These are phyloP conservation scores for Digitonthophagus gazella DNA, from an alignment of 2,888 invertebrate species.

Conservation along the genomic window DNA sequence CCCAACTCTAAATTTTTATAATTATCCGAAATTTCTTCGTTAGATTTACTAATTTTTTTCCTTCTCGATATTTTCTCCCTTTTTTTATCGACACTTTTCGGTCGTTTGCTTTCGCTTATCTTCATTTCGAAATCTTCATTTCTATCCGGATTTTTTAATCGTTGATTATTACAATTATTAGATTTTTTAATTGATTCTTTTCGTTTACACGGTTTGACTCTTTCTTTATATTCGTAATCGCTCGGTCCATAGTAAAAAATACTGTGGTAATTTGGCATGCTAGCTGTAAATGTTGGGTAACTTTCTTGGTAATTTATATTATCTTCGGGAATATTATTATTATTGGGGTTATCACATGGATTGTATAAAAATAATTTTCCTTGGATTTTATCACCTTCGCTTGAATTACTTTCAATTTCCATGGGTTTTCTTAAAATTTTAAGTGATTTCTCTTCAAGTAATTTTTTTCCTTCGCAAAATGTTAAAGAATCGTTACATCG, in stretches of 20 bases:
- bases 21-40: conserved; percentile 3
- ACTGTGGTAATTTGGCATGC: neutral
- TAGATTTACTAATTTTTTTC: neutral
- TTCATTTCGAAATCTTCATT: too few relatives aligned
- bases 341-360: neutral
- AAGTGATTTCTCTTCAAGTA: conserved; percentile 15
- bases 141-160: neutral
- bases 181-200: neutral
- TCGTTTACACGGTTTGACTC: neutral
- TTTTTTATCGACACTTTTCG: neutral
- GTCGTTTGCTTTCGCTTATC: too few relatives aligned
- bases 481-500: neutral
- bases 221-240: neutral
- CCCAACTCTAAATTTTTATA: too few relatives aligned
- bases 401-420: conserved; percentile 22
- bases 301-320: neutral
- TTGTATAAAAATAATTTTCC: neutral
- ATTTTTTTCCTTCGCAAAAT: conserved; percentile 6
- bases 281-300: neutral
- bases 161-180: neutral
- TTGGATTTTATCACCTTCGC: conserved; percentile 10
- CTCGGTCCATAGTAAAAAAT: conserved; percentile 4
- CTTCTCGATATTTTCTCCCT: neutral
- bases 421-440: conserved; percentile 22
- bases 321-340: neutral